phyloP scores from a whole-genome alignment of 2,797 vertebrate genomes.

The Clarias laeviceps region DNA sequence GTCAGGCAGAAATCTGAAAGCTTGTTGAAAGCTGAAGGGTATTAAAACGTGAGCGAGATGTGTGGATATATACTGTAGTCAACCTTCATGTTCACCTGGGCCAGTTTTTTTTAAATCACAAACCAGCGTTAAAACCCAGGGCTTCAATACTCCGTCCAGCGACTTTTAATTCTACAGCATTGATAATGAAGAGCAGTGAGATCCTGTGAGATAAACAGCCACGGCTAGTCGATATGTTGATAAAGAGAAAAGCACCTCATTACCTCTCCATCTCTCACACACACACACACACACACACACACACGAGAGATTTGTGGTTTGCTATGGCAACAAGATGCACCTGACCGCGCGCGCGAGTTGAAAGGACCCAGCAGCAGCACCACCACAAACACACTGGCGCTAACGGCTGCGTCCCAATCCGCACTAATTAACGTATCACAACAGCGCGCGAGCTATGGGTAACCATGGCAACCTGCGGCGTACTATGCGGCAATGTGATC shows the following conservation, averaged over 20 bases:
- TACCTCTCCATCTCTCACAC: neutral
- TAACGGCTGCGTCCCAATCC: conserved; percentile 14
- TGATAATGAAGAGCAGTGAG: neutral
- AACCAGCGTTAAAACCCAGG: neutral
- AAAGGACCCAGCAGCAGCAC: neutral
- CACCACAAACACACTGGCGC: neutral
- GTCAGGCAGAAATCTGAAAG: too few species aligned
- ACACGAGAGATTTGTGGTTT: neutral
- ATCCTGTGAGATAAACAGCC: neutral
- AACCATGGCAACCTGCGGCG: conserved; percentile 11
- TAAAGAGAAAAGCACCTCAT: conserved; percentile 7
- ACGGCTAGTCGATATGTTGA: neutral
- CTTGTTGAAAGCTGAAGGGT: too few species aligned
- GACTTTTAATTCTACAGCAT: neutral
- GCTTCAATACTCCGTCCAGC: neutral
- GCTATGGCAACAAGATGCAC: conserved; percentile 26
- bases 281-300: conserved; percentile 2
- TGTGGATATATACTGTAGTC: neutral
- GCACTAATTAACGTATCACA: neutral
- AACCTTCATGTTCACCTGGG: neutral
- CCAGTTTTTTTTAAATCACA: neutral
- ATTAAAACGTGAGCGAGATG: too few species aligned
- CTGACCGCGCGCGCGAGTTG: neutral
- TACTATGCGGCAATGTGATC: neutral
- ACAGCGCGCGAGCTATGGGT: neutral